Evolutionary conservation across 2,113 vertebrate species (phyloP), one percentile per base, ranked within the genome.

Genomic region (Alethe castanea): DNA sequence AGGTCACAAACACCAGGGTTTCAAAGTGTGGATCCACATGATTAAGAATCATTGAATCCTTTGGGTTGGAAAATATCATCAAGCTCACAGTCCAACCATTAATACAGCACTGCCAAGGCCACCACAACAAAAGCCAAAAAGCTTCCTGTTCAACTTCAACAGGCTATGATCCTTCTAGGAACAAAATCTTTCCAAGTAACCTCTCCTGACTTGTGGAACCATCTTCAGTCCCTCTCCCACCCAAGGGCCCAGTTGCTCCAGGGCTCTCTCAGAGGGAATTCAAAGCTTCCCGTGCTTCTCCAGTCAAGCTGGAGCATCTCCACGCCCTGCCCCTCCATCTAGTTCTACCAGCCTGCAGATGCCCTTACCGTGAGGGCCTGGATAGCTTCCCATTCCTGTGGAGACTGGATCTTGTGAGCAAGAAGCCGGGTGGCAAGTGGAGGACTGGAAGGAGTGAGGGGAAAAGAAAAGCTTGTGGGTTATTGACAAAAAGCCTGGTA

Each of bases 361-460:
- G 47, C 96, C 96, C 97, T 98, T 97, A 99, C 99, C 97, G 91
- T 99, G 56, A 99, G 98, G 16, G 99, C 99, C 95, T 99, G 99
- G 97, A 99, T 97, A 15, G 99, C 99, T 97, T 99, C 99, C 99
- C 99, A 99, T 95, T 99, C 99, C 97, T 99, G 99, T 0, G 99
- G 99, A 61, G 99, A 99, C 95, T 99, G 99, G 97, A 99, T 99
- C 98, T 99, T 99, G 96, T 99, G 99, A 47, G 99, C 99, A 96
- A 99, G 96, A 71, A 99, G 98, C 86, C 99, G 98, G 64, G 99
- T 99, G 78, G 99, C 99, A 94, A 99, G 98, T 11, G 99, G 99
- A 85, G 99, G 99, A 73, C 99, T 99, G 61, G 31, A 86, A 38
- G 35, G 19, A 92, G 56, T 1, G 4, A 77, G 48, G 18, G 36